A percentile compares a stretch with the other conserved stretches of the same genome.
Conservation (phyloP, 2,797 vertebrate genomes). For the Channallabes apus region DNA sequence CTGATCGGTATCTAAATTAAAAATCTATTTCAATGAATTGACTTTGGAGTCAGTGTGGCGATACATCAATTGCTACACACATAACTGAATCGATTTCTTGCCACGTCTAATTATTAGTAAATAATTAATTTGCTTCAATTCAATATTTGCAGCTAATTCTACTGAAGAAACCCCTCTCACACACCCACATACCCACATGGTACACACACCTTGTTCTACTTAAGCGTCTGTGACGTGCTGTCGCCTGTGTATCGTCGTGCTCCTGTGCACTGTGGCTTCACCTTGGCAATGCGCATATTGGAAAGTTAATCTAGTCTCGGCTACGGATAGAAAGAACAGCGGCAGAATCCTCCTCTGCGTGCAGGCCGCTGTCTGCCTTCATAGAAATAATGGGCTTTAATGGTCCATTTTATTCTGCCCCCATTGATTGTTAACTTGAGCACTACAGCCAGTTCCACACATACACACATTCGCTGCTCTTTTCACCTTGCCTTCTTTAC, state of each 20-base stretch:
- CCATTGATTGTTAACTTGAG: conserved; percentile 56
- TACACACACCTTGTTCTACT: conserved; percentile 26
- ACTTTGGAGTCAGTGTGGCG: too few relatives aligned
- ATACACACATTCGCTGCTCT: conserved; percentile 5
- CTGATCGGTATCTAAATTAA: too few relatives aligned
- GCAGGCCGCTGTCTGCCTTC: conserved; percentile 54
- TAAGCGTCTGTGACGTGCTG: neutral
- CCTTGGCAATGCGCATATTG: conserved; percentile 13
- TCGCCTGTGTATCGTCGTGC: conserved; percentile 29
- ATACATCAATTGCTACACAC: too few relatives aligned
- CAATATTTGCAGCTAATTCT: neutral
- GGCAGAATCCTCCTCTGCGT: conserved; percentile 28
- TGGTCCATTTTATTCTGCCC: conserved; percentile 54
- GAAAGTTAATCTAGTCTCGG: conserved; percentile 58
- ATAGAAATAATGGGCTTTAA: conserved; percentile 66
- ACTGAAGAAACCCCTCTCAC: neutral
- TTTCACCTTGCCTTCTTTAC: neutral
- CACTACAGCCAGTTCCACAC: conserved; percentile 14
- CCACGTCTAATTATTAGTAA: neutral
- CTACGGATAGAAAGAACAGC: conserved; percentile 43
- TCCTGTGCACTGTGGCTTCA: conserved; percentile 54
- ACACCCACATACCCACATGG: neutral
- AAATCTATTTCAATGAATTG: too few relatives aligned
- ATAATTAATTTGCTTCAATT: neutral
- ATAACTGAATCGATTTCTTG: too few relatives aligned